These are phyloP conservation scores for Eulemur mongoz DNA, from an alignment of 2,797 vertebrate genomes.

Conservation along the genomic window DNA sequence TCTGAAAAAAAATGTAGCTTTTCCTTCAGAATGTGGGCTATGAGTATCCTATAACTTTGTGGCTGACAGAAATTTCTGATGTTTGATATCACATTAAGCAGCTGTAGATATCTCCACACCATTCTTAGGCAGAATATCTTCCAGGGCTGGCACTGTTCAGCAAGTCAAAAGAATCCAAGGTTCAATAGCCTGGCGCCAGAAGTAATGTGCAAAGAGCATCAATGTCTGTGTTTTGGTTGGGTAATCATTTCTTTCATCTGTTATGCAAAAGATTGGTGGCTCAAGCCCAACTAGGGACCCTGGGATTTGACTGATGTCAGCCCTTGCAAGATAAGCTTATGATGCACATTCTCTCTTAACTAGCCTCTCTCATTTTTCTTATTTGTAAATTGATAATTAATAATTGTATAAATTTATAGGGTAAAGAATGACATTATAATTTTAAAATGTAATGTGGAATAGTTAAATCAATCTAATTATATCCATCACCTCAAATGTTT, in stretches of 20 bases:
- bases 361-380: not conserved
- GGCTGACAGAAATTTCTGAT: not conserved
- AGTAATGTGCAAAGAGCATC: not conserved
- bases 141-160: not conserved
- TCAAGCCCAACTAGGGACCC: not conserved
- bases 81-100: not conserved
- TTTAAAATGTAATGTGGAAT: not conserved
- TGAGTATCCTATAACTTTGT: not conserved
- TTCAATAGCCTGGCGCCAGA: not conserved
- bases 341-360: not conserved
- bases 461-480: not conserved
- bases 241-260: not conserved
- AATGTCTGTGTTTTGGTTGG: not conserved
- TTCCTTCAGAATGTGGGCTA: not conserved
- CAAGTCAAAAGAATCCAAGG: not conserved
- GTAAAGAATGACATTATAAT: not conserved
- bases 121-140: not conserved
- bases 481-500: not conserved
- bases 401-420: not conserved
- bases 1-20: not conserved
- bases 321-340: not conserved
- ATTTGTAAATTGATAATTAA: not conserved
- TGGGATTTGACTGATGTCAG: not conserved
- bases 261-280: not conserved
- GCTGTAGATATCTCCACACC: not conserved